These are phyloP conservation scores for Anorthoa munda DNA, from an alignment of 2,888 invertebrate species.

Conservation along the genomic window DNA sequence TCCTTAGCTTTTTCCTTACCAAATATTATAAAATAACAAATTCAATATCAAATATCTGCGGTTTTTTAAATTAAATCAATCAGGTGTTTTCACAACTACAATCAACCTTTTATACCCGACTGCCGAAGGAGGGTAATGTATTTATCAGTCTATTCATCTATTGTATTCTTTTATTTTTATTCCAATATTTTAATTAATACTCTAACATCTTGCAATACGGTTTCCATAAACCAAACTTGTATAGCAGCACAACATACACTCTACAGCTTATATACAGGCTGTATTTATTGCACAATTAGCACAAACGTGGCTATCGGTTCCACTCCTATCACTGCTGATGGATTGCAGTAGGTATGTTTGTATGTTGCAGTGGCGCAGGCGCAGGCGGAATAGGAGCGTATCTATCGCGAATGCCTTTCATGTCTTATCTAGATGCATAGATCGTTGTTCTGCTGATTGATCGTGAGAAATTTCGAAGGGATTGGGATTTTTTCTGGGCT, in stretches of 20 bases:
- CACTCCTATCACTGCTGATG: constrained; percentile 23
- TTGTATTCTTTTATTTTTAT: too few relatives aligned
- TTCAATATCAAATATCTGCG: too few relatives aligned
- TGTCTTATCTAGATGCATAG: constrained; percentile 35
- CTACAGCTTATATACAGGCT: neutral
- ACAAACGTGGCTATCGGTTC: constrained; percentile 7
- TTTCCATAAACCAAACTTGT: neutral
- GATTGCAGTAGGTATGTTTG: constrained; percentile 32
- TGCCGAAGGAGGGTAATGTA: too few relatives aligned
- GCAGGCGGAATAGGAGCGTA: constrained; percentile 52
- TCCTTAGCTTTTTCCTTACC: too few relatives aligned
- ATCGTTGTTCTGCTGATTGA: constrained; percentile 43
- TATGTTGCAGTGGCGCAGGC: constrained; percentile 9
- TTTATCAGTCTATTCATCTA: too few relatives aligned
- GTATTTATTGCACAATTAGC: constrained; percentile 39
- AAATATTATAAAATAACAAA: too few relatives aligned
- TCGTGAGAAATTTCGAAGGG: constrained; percentile 42
- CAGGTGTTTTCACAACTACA: too few relatives aligned
- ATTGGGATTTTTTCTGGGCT: neutral
- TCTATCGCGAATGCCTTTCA: constrained; percentile 46
- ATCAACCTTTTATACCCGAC: too few relatives aligned
- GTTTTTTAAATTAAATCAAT: too few relatives aligned
- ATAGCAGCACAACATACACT: neutral
- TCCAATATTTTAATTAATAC: too few relatives aligned
- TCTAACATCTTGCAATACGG: neutral